Evolutionary conservation across 2,797 vertebrate species (phyloP).

Genomic region (Cossypha caffra): DNA sequence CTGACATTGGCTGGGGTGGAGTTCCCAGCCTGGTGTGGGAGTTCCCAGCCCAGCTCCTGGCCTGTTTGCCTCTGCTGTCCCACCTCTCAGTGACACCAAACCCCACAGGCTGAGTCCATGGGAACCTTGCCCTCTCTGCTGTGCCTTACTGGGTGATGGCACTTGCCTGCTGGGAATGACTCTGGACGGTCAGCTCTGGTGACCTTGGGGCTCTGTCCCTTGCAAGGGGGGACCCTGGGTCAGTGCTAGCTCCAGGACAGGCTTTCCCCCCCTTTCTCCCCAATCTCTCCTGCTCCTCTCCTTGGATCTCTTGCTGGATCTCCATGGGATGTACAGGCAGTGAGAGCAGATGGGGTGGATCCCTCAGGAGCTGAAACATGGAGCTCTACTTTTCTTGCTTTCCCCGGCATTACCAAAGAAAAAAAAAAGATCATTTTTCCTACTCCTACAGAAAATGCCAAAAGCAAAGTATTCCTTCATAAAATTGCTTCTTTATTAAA

Average conservation of each 20-base stretch:
- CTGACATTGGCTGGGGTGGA: not conserved
- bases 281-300: accelerated
- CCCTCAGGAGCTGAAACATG: not conserved
- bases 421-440: not conserved
- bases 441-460: conserved; percentile 25
- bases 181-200: not conserved
- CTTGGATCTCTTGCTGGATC: not conserved
- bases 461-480: conserved; percentile 37
- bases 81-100: not conserved
- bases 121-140: not conserved
- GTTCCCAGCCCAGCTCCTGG: not conserved
- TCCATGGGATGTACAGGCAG: not conserved
- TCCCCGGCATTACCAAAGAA: not conserved
- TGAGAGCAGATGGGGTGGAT: accelerated
- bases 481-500: conserved; percentile 59
- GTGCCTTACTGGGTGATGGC: not conserved
- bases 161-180: accelerated
- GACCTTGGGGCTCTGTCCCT: not conserved
- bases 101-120: accelerated
- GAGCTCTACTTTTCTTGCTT: conserved; percentile 12
- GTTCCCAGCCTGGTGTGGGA: not conserved
- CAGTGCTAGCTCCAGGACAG: not conserved
- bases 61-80: not conserved
- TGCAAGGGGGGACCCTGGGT: not conserved
- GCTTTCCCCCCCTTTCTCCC: not conserved